Conservation (phyloP, 2,888 invertebrate species). For the Pristionchus entomophagus region DNA sequence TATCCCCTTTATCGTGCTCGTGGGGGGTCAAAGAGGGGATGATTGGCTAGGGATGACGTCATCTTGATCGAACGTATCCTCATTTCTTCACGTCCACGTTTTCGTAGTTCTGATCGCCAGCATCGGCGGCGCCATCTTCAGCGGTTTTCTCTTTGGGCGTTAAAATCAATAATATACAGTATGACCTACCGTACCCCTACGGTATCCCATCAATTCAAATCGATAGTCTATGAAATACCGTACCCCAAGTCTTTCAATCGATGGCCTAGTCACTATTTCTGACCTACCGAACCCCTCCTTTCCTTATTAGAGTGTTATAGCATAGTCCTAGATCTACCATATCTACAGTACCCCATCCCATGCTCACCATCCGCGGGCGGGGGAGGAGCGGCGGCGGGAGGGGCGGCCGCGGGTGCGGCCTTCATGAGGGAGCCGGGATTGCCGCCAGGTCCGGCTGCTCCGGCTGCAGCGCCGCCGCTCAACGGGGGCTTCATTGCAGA, state of each 20-base stretch:
- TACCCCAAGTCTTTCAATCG: too few relatives aligned
- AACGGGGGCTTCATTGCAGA: slow-evolving; percentile 2
- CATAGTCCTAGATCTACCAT: neutral
- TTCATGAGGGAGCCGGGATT: neutral
- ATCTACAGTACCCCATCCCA: too few relatives aligned
- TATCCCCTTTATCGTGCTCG: slow-evolving; percentile 22
- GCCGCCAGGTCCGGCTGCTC: neutral
- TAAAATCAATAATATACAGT: neutral
- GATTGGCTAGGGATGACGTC: slow-evolving; percentile 1
- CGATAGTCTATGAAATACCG: too few relatives aligned
- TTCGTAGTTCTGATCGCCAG: slow-evolving; percentile 31
- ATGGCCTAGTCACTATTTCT: too few relatives aligned
- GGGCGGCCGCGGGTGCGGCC: neutral
- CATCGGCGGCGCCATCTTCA: neutral
- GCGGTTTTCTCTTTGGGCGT: neutral
- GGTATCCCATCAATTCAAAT: too few relatives aligned
- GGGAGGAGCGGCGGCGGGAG: neutral
- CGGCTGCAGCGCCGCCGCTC: neutral
- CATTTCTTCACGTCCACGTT: slow-evolving; percentile 21
- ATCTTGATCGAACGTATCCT: neutral
- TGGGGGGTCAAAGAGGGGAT: neutral
- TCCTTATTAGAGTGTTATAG: too few relatives aligned
- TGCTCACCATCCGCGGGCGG: neutral
- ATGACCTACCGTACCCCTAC: neutral
- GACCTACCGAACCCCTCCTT: too few relatives aligned